Conservation (phyloP, 2,113 vertebrate genomes). For the Crypturellus undulatus region DNA sequence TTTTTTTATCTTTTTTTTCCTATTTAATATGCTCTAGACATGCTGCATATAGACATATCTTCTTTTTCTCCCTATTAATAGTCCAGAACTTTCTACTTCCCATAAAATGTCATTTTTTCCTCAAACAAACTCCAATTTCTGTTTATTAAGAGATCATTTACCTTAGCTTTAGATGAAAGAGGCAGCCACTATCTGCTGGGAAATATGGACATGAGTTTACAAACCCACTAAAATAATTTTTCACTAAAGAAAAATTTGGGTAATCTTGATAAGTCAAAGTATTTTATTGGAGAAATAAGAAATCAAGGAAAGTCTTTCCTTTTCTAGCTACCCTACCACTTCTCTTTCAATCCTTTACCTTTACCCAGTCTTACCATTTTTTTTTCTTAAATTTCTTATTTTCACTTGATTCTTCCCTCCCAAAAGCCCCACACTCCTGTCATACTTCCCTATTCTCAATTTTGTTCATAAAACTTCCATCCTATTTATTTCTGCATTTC, state of each 20-base stretch:
- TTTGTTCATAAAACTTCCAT: not conserved
- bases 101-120: not conserved
- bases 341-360: not conserved
- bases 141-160: not conserved
- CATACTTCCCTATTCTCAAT: not conserved
- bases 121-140: not conserved
- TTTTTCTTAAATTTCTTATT: not conserved
- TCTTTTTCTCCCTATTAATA: not conserved
- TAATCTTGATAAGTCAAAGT: not conserved
- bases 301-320: not conserved
- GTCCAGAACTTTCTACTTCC: not conserved
- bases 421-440: not conserved
- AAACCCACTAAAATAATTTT: not conserved
- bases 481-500: not conserved
- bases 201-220: not conserved
- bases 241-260: not conserved
- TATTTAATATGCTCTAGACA: not conserved
- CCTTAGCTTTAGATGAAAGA: not conserved
- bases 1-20: not conserved
- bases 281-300: not conserved
- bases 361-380: not conserved
- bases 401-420: not conserved
- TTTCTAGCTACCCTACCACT: not conserved
- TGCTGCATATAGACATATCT: not conserved
- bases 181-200: not conserved